Percentiles rank a stretch among this genome's conserved stretches.
These are phyloP conservation scores for Probaryconus sp. DNA, from an alignment of 1,140 invertebrate species.

Conservation along the genomic window DNA sequence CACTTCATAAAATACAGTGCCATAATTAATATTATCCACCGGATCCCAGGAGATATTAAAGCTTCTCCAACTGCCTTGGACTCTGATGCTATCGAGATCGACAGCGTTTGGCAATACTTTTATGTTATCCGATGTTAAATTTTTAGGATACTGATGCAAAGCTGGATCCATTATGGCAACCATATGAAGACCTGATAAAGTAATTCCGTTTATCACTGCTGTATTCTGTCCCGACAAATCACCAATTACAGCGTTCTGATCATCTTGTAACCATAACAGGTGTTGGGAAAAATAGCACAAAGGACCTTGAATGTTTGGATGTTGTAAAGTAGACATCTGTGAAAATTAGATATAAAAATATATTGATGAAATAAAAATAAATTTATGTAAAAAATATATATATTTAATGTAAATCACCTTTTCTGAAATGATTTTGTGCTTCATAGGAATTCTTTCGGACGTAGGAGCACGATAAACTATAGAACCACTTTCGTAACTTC, in stretches of 20 bases:
- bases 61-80: slow-evolving; percentile 84
- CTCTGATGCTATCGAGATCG: slow-evolving; percentile 80
- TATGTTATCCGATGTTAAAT: slow-evolving; percentile 74
- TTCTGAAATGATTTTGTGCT: slow-evolving; percentile 71
- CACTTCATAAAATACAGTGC: slow-evolving; percentile 90
- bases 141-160: slow-evolving; percentile 80
- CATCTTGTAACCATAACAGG: slow-evolving; percentile 88
- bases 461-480: slow-evolving; percentile 84
- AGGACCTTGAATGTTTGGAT: slow-evolving; percentile 80
- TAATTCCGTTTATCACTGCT: slow-evolving; percentile 83
- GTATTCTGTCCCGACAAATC: slow-evolving; percentile 87
- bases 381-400: slow-evolving; percentile 14
- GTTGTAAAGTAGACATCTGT: slow-evolving; percentile 76
- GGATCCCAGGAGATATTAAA: slow-evolving; percentile 91
- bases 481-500: slow-evolving; percentile 85
- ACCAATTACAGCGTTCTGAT: slow-evolving; percentile 86
- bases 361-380: slow-evolving; percentile 6
- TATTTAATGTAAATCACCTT: slow-evolving; percentile 64
- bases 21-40: slow-evolving; percentile 86
- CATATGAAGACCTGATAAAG: slow-evolving; percentile 82
- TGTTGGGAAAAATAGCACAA: slow-evolving; percentile 88
- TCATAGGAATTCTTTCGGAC: slow-evolving; percentile 77
- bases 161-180: slow-evolving; percentile 86
- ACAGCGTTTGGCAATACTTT: slow-evolving; percentile 86
- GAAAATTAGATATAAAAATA: slow-evolving; percentile 12